Percentiles rank a stretch among this genome's conserved stretches.
Conservation (phyloP, 2,113 vertebrate genomes). For the Misgurnus mizolepis region DNA sequence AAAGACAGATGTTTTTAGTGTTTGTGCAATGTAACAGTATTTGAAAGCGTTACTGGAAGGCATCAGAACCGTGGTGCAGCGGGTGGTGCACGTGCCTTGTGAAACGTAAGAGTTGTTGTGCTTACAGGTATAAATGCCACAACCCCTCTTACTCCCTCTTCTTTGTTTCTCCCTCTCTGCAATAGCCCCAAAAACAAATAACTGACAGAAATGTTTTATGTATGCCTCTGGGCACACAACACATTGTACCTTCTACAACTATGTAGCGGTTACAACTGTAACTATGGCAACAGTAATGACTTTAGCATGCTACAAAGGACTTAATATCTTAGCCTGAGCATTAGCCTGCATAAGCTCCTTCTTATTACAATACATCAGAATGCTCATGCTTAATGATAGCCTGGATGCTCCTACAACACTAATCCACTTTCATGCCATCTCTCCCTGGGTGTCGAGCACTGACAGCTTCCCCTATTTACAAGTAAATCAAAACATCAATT, state of each 20-base stretch:
- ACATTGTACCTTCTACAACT: neutral
- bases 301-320: constrained; percentile 19
- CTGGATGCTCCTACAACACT: constrained; percentile 68
- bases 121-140: neutral
- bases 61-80: neutral
- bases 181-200: neutral
- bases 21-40: constrained; percentile 32
- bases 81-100: neutral
- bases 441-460: constrained; percentile 65
- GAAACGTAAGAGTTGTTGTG: neutral
- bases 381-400: constrained; percentile 62
- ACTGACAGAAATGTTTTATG: neutral
- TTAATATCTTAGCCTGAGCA: constrained; percentile 37
- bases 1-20: constrained; percentile 42
- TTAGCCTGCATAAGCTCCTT: constrained; percentile 48
- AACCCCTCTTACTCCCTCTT: neutral
- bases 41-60: constrained; percentile 12
- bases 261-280: neutral
- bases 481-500: constrained; percentile 71
- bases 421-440: constrained; percentile 74
- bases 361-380: constrained; percentile 59
- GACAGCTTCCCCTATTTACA: constrained; percentile 64
- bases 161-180: neutral
- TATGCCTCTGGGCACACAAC: neutral
- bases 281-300: constrained; percentile 39